These are phyloP conservation scores for Amiota mariae DNA, from an alignment of 2,888 invertebrate genomes.

Conservation along the genomic window DNA sequence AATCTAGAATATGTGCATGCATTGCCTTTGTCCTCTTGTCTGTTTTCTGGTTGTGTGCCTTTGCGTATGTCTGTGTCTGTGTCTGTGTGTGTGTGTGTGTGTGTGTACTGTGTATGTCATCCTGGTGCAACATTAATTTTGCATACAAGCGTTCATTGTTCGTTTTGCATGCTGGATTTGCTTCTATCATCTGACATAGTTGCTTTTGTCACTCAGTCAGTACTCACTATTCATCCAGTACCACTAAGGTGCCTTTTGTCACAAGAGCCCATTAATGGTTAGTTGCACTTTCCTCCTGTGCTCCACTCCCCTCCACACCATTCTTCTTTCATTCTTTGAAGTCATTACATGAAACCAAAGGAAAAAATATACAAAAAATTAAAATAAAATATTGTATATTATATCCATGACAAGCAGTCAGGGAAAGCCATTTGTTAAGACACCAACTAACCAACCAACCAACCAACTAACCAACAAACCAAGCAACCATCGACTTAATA, in stretches of 20 bases:
- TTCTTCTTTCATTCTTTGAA: background rate
- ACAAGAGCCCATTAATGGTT: constrained; percentile 19
- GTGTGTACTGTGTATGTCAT: constrained; percentile 43
- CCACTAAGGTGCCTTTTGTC: constrained; percentile 7
- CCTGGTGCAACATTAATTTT: constrained; percentile 48
- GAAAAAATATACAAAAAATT: background rate
- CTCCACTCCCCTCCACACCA: too few relatives aligned
- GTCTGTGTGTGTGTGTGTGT: constrained; percentile 39
- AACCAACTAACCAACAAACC: background rate
- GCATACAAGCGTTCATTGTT: constrained; percentile 17
- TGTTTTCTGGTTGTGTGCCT: constrained; percentile 38
- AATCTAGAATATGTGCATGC: constrained; percentile 42
- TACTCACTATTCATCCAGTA: too few relatives aligned
- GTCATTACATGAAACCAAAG: background rate
- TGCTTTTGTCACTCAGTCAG: background rate
- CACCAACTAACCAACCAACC: background rate
- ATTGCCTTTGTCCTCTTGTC: constrained; percentile 48
- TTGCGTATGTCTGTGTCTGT: constrained; percentile 38
- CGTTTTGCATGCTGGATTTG: constrained; percentile 16
- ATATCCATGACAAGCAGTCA: background rate
- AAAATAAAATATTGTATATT: background rate
- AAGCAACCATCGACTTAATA: too few relatives aligned
- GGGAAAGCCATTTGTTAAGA: background rate
- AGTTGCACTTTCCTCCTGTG: background rate
- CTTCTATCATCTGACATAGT: constrained; percentile 15